phyloP scores from a whole-genome alignment of 2,888 invertebrate genomes.

The Tiphia femorata region DNA sequence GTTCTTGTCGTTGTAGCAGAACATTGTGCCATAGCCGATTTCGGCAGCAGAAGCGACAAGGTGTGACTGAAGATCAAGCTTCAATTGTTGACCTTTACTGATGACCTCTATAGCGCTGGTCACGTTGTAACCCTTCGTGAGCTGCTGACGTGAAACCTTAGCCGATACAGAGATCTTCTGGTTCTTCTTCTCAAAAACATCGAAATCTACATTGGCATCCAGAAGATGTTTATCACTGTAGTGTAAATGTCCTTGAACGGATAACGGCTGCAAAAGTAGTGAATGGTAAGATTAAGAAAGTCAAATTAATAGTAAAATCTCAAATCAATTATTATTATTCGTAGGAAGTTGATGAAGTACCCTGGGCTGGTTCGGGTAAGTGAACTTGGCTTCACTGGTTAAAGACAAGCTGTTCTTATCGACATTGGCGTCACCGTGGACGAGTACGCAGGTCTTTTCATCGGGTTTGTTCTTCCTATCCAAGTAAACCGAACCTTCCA shows the following conservation, averaged over 20 bases:
- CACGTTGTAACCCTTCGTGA: slow-evolving; percentile 66
- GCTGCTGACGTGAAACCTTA: slow-evolving; percentile 50
- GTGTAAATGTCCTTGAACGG: slow-evolving; percentile 68
- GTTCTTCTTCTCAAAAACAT: slow-evolving; percentile 74
- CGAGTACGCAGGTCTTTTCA: slow-evolving; percentile 75
- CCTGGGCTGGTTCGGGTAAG: slow-evolving; percentile 78
- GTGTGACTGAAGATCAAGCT: slow-evolving; percentile 62
- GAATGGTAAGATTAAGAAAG: too few relatives aligned
- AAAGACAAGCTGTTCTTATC: slow-evolving; percentile 70
- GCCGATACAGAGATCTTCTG: slow-evolving; percentile 71
- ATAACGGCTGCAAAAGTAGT: too few relatives aligned
- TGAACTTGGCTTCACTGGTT: slow-evolving; percentile 74
- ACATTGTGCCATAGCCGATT: slow-evolving; percentile 57
- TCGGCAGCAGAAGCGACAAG: slow-evolving; percentile 55
- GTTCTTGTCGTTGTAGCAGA: slow-evolving; percentile 64
- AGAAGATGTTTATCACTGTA: slow-evolving; percentile 64
- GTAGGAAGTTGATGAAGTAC: slow-evolving; percentile 54
- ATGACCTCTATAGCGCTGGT: slow-evolving; percentile 65
- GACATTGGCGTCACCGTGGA: slow-evolving; percentile 71
- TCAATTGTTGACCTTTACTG: slow-evolving; percentile 69
- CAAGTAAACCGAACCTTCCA: slow-evolving; percentile 76
- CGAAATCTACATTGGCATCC: slow-evolving; percentile 70
- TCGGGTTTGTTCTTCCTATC: slow-evolving; percentile 80
- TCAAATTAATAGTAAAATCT: too few relatives aligned
- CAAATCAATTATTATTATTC: background rate